Percentiles rank a stretch among this genome's conserved stretches.
Conservation (phyloP, 1,140 invertebrate genomes). For the Maconellicoccus hirsutus region DNA sequence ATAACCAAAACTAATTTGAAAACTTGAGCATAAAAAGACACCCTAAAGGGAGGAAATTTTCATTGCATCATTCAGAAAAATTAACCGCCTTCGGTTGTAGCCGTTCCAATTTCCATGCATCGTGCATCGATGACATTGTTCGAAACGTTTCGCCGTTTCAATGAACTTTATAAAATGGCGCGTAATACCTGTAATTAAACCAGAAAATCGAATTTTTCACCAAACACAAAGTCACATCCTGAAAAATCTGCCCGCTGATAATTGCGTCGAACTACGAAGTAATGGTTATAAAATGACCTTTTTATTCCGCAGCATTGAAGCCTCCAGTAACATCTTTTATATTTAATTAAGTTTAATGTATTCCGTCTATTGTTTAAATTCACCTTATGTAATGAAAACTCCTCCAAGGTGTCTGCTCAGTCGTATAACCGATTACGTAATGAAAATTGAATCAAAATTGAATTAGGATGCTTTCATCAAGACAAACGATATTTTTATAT, state of each 20-base stretch:
- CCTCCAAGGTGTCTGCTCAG: constrained; percentile 1
- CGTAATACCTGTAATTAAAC: not conserved
- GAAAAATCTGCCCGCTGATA: too few relatives aligned
- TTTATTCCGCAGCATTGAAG: not conserved
- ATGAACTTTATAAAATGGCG: not conserved
- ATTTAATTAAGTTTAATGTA: constrained; percentile 10
- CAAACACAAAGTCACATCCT: too few relatives aligned
- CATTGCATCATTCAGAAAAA: constrained; percentile 2
- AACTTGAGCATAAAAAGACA: not conserved
- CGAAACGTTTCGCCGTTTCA: not conserved
- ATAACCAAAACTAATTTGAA: constrained; percentile 1
- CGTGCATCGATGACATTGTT: not conserved
- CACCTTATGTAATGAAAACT: constrained; percentile 9
- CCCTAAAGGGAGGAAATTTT: not conserved
- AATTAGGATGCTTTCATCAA: not conserved
- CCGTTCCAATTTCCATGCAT: not conserved
- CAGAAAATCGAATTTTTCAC: not conserved
- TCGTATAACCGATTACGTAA: not conserved
- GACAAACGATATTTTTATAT: not conserved
- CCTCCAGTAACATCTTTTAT: not conserved
- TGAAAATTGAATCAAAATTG: constrained; percentile 1
- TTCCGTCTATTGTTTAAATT: constrained; percentile 9
- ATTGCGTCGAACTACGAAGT: not conserved
- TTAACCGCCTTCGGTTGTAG: not conserved
- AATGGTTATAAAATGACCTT: not conserved